phyloP scores from a whole-genome alignment of 2,797 vertebrate genomes.

The Lophotriccus pileatus region DNA sequence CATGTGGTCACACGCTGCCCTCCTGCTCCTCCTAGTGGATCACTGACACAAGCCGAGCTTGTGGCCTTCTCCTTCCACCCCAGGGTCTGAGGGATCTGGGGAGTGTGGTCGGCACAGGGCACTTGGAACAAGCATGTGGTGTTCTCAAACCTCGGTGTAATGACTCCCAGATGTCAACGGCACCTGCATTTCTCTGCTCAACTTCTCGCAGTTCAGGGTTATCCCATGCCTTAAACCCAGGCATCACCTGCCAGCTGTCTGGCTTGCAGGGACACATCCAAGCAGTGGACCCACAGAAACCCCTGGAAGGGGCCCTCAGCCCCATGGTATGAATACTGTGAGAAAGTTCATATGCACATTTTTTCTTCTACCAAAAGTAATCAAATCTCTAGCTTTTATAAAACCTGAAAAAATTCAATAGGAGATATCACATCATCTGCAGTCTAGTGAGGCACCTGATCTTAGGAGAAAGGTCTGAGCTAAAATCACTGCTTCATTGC shows the following conservation, averaged over 20 bases:
- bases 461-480: background rate
- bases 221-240: background rate
- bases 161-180: background rate
- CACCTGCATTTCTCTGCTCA: background rate
- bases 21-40: slow-evolving; percentile 47
- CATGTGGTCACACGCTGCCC: background rate
- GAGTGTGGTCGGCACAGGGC: background rate
- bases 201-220: background rate
- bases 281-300: background rate
- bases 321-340: background rate
- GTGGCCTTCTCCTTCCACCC: background rate
- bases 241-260: background rate
- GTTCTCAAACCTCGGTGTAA: background rate
- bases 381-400: background rate
- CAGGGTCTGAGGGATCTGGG: background rate
- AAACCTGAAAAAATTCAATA: background rate
- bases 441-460: accelerated
- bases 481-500: background rate
- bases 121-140: background rate
- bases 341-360: background rate
- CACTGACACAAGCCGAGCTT: background rate
- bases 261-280: background rate
- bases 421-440: accelerated
- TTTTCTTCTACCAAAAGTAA: background rate
- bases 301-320: background rate